phyloP scores from a whole-genome alignment of 2,888 invertebrate species.

The Xestoiulus laeticollis region DNA sequence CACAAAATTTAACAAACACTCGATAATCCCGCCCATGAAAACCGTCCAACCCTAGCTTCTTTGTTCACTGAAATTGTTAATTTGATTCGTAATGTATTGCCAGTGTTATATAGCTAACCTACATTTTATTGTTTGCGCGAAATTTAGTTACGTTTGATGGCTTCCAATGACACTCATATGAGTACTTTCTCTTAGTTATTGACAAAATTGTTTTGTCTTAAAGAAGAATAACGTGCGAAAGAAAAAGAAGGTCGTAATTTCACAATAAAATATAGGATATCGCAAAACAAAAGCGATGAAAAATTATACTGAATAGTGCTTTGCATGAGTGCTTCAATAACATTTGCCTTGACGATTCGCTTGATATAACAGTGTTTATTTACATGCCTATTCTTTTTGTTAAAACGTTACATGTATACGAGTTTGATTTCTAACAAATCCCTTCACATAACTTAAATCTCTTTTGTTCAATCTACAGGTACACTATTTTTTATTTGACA shows the following conservation, averaged over 20 bases:
- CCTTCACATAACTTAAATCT: not conserved
- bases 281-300: not conserved
- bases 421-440: not conserved
- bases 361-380: not conserved
- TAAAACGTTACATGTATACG: not conserved
- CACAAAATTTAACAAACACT: not conserved
- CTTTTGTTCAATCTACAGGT: not conserved
- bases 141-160: conserved; percentile 7
- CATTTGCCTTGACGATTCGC: conserved; percentile 15
- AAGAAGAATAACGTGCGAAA: conserved; percentile 17
- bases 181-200: conserved; percentile 9
- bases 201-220: conserved; percentile 10
- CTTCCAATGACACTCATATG: conserved; percentile 16
- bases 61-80: not conserved
- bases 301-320: not conserved
- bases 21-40: conserved; percentile 13
- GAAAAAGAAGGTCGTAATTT: conserved; percentile 20
- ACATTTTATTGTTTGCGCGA: not conserved
- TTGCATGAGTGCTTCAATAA: not conserved
- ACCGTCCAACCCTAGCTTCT: not conserved
- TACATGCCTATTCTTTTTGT: not conserved
- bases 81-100: conserved; percentile 8
- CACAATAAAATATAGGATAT: not conserved
- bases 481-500: too few relatives aligned
- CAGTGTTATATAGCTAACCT: conserved; percentile 5